Conservation (phyloP, 2,797 vertebrate genomes). For the Platyrinchus mystaceus region DNA sequence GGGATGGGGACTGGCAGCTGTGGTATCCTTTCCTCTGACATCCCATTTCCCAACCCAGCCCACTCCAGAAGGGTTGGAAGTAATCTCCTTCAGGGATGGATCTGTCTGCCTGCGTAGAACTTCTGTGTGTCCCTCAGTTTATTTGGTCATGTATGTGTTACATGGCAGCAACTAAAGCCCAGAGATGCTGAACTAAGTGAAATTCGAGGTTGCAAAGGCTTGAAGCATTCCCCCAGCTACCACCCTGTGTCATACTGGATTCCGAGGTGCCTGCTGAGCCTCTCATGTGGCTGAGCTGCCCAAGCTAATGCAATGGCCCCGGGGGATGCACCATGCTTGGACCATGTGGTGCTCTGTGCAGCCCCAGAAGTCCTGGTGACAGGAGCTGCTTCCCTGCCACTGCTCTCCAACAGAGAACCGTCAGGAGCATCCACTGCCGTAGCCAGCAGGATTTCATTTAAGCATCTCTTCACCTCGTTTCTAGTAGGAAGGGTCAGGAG, state of each 20-base stretch:
- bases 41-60: not conserved
- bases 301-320: no score
- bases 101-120: not conserved
- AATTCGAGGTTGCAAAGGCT: not conserved
- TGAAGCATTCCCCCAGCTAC: not conserved
- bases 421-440: not conserved
- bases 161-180: not conserved
- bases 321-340: not conserved
- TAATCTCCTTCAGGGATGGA: not conserved
- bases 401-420: not conserved
- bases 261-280: not conserved
- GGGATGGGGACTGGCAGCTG: not conserved
- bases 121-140: not conserved
- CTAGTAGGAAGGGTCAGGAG: not conserved
- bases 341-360: not conserved
- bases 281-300: rapidly evolving
- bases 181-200: not conserved
- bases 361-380: not conserved
- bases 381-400: not conserved
- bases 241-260: rapidly evolving
- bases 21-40: rapidly evolving
- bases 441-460: not conserved
- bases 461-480: not conserved
- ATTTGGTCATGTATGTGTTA: not conserved
- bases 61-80: not conserved